Evolutionary conservation across 2,888 invertebrate genomes (phyloP), one percentile per base, ranked within the genome.

Genomic region (Apodemia duryi): DNA sequence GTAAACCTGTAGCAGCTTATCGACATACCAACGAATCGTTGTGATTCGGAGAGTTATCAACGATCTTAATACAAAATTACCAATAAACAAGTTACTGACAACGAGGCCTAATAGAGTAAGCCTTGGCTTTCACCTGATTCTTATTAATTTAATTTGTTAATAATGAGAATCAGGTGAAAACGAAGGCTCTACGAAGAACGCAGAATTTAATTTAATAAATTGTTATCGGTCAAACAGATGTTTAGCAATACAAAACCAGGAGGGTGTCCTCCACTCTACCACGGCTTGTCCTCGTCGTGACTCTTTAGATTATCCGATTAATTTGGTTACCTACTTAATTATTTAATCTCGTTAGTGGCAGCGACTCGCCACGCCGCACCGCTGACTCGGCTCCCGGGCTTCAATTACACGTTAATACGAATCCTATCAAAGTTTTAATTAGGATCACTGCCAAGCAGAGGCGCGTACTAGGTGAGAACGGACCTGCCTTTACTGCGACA

Each of bases 291-390:
- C 57, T 13, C 32, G 6, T 32, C 57, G 57, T 57, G 57, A 57
- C 57, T 57, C 9, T 57, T 57, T 65, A 67, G 68, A 68, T 77
- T 69, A 82, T 77, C 80, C 79, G 73, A 78, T 82, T 81, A 80
- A 82, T 78, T 78, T 76, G 66, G 67, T 66, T 66, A 69, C 61
- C 65, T 66, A 69, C 61, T 71, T 75, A 74, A 76, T 73, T 71
- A 75, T 71, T 61, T 76, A 74, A 77, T 75, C 75, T 70, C 65
- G 64, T 74, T 74, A 75, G 70, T 62, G 63, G 63, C 67, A 32
- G 11, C 11, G 35, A 54, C 54, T 29, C 54, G 54, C 32, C 57
- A 13, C 57, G 32, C 32, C 28, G 9, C 11, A 29, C 57, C 28
- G 32, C 46, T 46, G 46, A 28, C 57, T 35, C 35, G 57, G 54